These are phyloP conservation scores for Listronotus oregonensis DNA, from an alignment of 1,140 invertebrate genomes.

Conservation along the genomic window DNA sequence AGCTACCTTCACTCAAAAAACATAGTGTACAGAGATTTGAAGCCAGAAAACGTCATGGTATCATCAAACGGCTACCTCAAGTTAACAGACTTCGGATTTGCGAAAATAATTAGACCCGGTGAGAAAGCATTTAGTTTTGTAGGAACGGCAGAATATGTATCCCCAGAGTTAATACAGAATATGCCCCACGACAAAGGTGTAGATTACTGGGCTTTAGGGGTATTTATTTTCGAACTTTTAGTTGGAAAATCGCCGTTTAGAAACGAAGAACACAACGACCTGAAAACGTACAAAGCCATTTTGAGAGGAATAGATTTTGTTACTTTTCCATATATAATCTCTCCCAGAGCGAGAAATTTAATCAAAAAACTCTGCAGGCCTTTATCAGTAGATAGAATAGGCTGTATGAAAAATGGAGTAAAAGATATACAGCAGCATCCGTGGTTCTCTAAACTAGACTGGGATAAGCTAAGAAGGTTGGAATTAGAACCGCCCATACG, in stretches of 20 bases:
- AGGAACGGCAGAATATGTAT: slow-evolving; percentile 90
- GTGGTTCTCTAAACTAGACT: slow-evolving; percentile 62
- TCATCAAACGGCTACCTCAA: slow-evolving; percentile 88
- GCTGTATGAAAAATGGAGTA: slow-evolving; percentile 89
- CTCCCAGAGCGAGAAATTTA: slow-evolving; percentile 77
- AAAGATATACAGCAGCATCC: slow-evolving; percentile 92
- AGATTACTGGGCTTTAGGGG: slow-evolving; percentile 95
- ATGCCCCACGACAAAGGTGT: slow-evolving; percentile 89
- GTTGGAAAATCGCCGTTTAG: slow-evolving; percentile 94
- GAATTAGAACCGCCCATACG: slow-evolving; percentile 41
- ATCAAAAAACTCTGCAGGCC: slow-evolving; percentile 89
- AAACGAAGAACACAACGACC: slow-evolving; percentile 81
- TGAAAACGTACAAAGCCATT: slow-evolving; percentile 97
- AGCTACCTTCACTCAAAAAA: slow-evolving; percentile 86
- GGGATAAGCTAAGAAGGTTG: slow-evolving; percentile 41
- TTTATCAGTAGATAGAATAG: slow-evolving; percentile 88
- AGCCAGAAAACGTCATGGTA: slow-evolving; percentile 93
- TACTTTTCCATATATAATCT: slow-evolving; percentile 80
- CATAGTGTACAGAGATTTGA: slow-evolving; percentile 92
- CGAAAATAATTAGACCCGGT: slow-evolving; percentile 79
- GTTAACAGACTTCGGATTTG: slow-evolving; percentile 98
- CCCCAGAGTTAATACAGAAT: slow-evolving; percentile 94
- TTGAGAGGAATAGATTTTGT: slow-evolving; percentile 88
- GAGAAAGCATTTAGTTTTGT: slow-evolving; percentile 97
- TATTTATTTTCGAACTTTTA: slow-evolving; percentile 89